These are phyloP conservation scores for Danionella dracula DNA, from an alignment of 2,797 vertebrate species.

Conservation along the genomic window DNA sequence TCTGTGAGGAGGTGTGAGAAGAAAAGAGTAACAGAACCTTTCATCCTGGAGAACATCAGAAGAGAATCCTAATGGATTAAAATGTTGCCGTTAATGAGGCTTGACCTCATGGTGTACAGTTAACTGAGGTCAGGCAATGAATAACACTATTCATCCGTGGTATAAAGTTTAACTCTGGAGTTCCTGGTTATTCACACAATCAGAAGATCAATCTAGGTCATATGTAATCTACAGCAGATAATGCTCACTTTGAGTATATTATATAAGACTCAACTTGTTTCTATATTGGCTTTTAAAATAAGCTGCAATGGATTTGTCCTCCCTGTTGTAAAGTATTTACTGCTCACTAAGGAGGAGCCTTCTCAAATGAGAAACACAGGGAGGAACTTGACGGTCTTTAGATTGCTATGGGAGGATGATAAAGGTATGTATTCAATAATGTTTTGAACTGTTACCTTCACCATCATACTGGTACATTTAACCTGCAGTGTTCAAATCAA, in stretches of 20 bases:
- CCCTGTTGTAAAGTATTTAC: neutral
- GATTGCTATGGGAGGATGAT: too few species aligned
- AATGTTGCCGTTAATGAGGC: neutral
- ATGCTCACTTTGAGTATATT: neutral
- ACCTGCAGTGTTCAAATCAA: too few species aligned
- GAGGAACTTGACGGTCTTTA: too few species aligned
- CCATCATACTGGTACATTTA: too few species aligned
- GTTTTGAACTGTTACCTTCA: too few species aligned
- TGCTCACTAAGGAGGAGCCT: too few species aligned
- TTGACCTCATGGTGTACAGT: neutral
- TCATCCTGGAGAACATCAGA: neutral
- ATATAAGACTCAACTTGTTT: neutral
- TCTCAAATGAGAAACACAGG: too few species aligned
- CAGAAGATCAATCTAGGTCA: neutral
- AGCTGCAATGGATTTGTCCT: neutral
- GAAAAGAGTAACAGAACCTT: neutral
- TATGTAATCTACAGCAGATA: neutral
- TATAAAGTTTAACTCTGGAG: neutral
- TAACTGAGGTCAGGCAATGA: neutral
- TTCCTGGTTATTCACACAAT: neutral
- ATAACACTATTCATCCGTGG: neutral
- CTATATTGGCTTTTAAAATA: neutral
- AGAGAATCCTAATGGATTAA: neutral
- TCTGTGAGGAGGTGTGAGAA: constrained; percentile 11
- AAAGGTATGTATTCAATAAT: too few species aligned